These are phyloP conservation scores for Notamacropus eugenii DNA, from an alignment of 2,797 vertebrate species.

Conservation along the genomic window DNA sequence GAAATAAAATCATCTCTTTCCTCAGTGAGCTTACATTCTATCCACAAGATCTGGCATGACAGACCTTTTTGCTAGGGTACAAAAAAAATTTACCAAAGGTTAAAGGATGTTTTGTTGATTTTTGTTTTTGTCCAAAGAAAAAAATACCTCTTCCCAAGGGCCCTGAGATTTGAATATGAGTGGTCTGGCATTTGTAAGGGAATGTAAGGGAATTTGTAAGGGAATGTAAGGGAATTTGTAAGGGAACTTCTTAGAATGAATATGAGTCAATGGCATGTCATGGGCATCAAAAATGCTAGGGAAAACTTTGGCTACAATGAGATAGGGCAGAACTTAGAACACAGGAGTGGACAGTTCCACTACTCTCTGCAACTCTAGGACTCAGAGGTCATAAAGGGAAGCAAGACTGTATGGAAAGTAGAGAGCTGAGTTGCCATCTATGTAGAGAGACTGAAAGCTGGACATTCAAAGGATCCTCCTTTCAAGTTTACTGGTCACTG, in stretches of 20 bases:
- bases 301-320: not conserved
- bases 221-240: not conserved
- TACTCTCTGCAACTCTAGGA: not conserved
- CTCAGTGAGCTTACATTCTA: not conserved
- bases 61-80: not conserved
- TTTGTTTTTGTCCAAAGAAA: not conserved
- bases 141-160: not conserved
- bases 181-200: not conserved
- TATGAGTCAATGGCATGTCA: not conserved
- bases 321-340: not conserved
- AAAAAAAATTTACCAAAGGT: not conserved
- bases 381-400: not conserved
- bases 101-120: not conserved
- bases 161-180: not conserved
- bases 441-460: not conserved
- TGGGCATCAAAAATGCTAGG: not conserved
- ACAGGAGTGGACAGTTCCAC: not conserved
- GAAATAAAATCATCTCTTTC: not conserved
- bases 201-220: not conserved
- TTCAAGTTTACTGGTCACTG: not conserved
- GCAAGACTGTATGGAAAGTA: not conserved
- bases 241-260: not conserved
- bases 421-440: not conserved
- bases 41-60: not conserved
- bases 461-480: not conserved